Base-by-base conservation (phyloP, 2,113 vertebrate genomes). In the Hippocampus mohnikei region DNA sequence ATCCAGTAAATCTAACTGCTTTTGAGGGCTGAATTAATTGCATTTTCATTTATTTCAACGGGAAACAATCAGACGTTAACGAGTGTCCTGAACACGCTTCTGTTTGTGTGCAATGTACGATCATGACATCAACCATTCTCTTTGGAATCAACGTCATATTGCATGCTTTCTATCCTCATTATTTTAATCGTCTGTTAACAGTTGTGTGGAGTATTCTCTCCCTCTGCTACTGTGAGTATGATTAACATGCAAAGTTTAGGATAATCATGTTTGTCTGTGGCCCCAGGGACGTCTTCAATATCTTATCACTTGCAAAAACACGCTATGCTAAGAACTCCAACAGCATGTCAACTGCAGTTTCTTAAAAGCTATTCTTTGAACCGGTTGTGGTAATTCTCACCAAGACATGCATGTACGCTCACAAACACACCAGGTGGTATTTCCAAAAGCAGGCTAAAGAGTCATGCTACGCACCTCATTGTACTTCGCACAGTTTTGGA, bases 401-500 rank as follows among this genome's bases (percentile, higher is more conserved):
- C 55, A 27, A n/a, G 8, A 18, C n/a, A 37, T 18, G 15, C 48
- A 62, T 42, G n/a, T 62, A 48, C 63, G 41, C 52, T 64, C 59
- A 64, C 20, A 75, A 40, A 69, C 33, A 76, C 62, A 46, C 53
- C 56, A 60, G 68, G 42, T 72, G 75, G 78, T 75, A 82, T 78
- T 82, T 37, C 70, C 70, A 48, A 29, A 33, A 84, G 77, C 80
- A 73, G 65, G 72, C 66, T 74, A 76, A 48, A 50, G 41, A 68
- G 29, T 83, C 92, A 92, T 92, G 91, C 90, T 79, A 94, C 96
- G 94, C 96, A 99, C 97, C 96, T 99, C 97, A 81, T 99, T 99
- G 93, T 96, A 99, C 88, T 94, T 94, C 89, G 96, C 96, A 94
- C 97, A 99, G 93, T 99, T 99, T 90, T 93, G 95, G 93, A 99